These are phyloP conservation scores for Tinamus guttatus DNA, from an alignment of 2,113 vertebrate species.

Conservation along the genomic window DNA sequence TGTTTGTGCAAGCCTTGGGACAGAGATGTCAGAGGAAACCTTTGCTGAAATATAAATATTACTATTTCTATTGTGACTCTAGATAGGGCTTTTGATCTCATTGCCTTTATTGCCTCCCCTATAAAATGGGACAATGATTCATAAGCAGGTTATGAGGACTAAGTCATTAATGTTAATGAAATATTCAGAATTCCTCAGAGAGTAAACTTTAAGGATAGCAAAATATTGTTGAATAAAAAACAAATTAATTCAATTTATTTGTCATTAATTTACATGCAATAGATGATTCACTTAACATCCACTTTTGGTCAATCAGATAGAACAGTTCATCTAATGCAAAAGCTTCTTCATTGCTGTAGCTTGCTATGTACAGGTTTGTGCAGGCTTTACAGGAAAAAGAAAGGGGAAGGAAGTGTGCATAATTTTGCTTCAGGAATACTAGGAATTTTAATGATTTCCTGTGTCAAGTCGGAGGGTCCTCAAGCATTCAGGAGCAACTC, in stretches of 20 bases:
- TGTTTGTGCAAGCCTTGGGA: not conserved
- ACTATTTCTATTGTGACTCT: not conserved
- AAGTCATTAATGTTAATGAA: not conserved
- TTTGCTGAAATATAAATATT: not conserved
- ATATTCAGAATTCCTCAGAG: not conserved
- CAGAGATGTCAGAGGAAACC: not conserved
- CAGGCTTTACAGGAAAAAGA: not conserved
- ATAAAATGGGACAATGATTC: not conserved
- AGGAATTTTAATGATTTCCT: slow-evolving; percentile 77
- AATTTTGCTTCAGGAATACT: slow-evolving; percentile 42
- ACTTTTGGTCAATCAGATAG: not conserved
- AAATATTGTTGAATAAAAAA: not conserved
- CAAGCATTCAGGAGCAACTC: slow-evolving; percentile 8
- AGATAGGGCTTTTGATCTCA: not conserved
- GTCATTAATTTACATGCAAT: not conserved
- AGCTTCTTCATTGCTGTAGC: not conserved
- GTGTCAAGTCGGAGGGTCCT: slow-evolving; percentile 40
- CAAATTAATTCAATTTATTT: not conserved
- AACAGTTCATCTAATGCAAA: not conserved
- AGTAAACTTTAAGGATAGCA: not conserved
- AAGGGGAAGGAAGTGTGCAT: not conserved
- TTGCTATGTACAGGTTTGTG: not conserved
- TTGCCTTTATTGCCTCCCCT: not conserved
- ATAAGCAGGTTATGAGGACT: not conserved
- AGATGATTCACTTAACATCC: not conserved